These are phyloP conservation scores for Noctua janthe DNA, from an alignment of 2,888 invertebrate genomes.

Conservation along the genomic window DNA sequence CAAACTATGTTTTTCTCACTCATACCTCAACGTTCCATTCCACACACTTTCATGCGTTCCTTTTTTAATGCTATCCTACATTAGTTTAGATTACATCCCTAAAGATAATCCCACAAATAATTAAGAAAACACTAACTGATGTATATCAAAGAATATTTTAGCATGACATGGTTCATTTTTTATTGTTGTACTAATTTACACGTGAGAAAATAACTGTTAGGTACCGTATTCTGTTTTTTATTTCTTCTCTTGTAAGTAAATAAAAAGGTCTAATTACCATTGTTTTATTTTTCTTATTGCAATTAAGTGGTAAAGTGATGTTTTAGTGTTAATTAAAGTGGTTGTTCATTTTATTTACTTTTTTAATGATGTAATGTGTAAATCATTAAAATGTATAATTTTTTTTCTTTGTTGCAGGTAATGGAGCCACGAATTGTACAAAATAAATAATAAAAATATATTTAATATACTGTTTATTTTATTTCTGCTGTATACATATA, in stretches of 20 bases:
- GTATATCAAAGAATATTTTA: background rate
- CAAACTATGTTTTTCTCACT: too few relatives aligned
- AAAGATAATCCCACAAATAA: too few relatives aligned
- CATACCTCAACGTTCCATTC: too few relatives aligned
- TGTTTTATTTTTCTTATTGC: constrained; percentile 31
- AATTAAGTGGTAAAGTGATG: constrained; percentile 26
- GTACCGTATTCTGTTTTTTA: background rate
- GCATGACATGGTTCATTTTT: background rate
- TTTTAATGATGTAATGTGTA: constrained; percentile 1
- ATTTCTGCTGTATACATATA: constrained; percentile 25
- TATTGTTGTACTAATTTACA: background rate
- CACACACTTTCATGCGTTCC: too few relatives aligned
- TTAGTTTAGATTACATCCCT: too few relatives aligned
- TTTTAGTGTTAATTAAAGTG: constrained; percentile 32
- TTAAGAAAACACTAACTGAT: too few relatives aligned
- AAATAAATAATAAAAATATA: background rate
- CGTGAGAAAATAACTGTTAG: constrained; percentile 14
- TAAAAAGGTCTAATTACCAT: constrained; percentile 5
- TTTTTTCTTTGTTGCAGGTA: constrained; percentile 50
- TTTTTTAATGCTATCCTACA: too few relatives aligned
- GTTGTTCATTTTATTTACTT: constrained; percentile 12
- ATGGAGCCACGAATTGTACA: background rate
- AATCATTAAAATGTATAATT: constrained; percentile 11
- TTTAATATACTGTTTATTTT: constrained; percentile 9
- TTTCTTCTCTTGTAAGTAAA: background rate